phyloP scores from a whole-genome alignment of 2,888 invertebrate species.

The Lasioglossum pauxillum region DNA sequence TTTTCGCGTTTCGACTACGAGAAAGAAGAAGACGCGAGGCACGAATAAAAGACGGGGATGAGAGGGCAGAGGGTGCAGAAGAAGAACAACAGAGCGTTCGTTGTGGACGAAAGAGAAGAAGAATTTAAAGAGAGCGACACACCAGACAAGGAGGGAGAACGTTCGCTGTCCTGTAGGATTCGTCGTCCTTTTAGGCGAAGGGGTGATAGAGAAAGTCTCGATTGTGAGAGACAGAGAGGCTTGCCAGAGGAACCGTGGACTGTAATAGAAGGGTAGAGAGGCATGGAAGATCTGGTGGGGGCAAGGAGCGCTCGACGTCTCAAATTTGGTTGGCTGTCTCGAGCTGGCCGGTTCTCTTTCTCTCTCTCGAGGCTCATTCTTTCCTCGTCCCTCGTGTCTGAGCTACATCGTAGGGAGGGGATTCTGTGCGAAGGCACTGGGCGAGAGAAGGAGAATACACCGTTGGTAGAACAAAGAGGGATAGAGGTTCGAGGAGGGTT shows the following conservation, averaged over 20 bases:
- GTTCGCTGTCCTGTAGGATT: conserved; percentile 69
- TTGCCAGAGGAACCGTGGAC: conserved; percentile 45
- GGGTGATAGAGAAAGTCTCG: conserved; percentile 46
- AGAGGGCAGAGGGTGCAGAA: conserved; percentile 28
- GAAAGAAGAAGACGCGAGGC: conserved; percentile 51
- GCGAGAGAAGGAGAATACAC: conserved; percentile 39
- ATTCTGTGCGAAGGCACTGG: conserved; percentile 44
- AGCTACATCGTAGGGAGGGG: conserved; percentile 44
- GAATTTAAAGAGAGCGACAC: conserved; percentile 50
- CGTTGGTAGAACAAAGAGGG: conserved; percentile 16
- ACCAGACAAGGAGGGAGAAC: conserved; percentile 39
- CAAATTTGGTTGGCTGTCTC: conserved; percentile 84
- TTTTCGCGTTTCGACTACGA: conserved; percentile 32
- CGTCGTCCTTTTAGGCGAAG: conserved; percentile 52
- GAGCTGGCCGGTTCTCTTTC: conserved; percentile 65
- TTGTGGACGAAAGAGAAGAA: conserved; percentile 32
- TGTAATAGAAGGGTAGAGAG: conserved; percentile 54
- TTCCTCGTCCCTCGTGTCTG: conserved; percentile 41
- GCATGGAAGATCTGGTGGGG: conserved; percentile 65
- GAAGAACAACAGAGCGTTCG: conserved; percentile 37
- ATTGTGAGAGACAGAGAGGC: conserved; percentile 27
- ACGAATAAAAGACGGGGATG: conserved; percentile 45
- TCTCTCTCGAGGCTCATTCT: conserved; percentile 7
- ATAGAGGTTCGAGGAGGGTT: conserved; percentile 10
- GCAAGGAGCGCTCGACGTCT: conserved; percentile 76